Evolutionary conservation across 2,888 invertebrate genomes (phyloP).

Genomic region (Papilio demoleus): DNA sequence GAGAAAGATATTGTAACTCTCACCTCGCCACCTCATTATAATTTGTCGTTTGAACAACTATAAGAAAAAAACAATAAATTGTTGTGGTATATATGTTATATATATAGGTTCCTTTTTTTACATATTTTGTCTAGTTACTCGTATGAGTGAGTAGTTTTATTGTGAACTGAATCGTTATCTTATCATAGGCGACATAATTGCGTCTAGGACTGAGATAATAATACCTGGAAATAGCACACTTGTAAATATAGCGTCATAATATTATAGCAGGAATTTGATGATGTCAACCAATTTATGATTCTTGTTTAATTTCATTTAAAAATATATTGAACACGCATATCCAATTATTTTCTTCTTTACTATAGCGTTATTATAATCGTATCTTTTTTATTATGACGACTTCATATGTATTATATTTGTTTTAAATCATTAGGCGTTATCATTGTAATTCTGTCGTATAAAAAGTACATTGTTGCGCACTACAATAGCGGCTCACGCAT

Average conservation of each 20-base stretch:
- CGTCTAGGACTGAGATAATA: slow-evolving; percentile 3
- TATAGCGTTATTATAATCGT: too few relatives aligned
- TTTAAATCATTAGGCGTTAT: neutral
- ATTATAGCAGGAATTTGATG: neutral
- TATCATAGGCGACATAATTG: slow-evolving; percentile 12
- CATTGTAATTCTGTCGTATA: neutral
- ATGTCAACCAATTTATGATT: neutral
- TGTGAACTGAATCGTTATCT: neutral
- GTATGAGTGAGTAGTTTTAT: neutral
- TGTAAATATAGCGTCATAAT: neutral
- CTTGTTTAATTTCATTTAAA: neutral
- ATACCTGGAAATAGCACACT: slow-evolving; percentile 6
- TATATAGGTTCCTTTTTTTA: neutral
- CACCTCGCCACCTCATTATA: too few relatives aligned
- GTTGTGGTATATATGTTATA: neutral
- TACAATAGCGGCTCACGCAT: slow-evolving; percentile 17
- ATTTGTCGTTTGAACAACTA: too few relatives aligned
- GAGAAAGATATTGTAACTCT: too few relatives aligned
- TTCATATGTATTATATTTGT: too few relatives aligned
- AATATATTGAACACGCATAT: too few relatives aligned
- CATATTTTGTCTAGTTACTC: slow-evolving; percentile 22
- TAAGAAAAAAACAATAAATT: too few relatives aligned
- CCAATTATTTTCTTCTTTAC: too few relatives aligned
- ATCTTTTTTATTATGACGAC: too few relatives aligned
- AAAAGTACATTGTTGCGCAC: slow-evolving; percentile 24